Percentiles rank a stretch among this genome's conserved stretches.
phyloP scores from a whole-genome alignment of 2,113 vertebrate species.

The Sinocyclocheilus maitianheensis region DNA sequence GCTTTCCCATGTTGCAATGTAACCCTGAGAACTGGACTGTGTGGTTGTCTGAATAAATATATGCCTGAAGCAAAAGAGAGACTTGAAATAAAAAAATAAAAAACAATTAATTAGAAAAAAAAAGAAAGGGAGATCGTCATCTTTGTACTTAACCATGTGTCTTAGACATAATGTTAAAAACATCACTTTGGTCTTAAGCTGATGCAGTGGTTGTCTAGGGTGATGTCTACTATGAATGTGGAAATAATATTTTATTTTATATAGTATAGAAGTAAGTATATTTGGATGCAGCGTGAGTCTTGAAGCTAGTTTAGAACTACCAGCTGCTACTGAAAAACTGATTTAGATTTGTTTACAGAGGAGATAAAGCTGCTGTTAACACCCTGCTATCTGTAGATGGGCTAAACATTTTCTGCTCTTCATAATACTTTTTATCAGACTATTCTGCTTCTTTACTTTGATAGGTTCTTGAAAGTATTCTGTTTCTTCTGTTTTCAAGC shows the following conservation, averaged over 20 bases:
- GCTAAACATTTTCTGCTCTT: neutral
- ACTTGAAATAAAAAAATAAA: neutral
- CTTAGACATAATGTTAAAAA: too few species aligned
- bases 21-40: neutral
- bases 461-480: neutral
- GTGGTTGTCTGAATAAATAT: neutral
- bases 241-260: too few species aligned
- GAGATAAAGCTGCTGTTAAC: neutral
- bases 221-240: too few species aligned
- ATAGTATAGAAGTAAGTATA: neutral
- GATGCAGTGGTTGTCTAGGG: too few species aligned
- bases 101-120: too few species aligned
- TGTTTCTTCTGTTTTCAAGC: neutral
- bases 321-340: neutral
- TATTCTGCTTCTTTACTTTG: neutral
- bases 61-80: neutral
- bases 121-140: too few species aligned
- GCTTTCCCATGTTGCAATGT: neutral
- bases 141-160: too few species aligned
- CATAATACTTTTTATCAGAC: neutral
- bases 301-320: neutral
- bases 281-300: neutral
- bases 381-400: conserved; percentile 16
- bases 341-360: neutral
- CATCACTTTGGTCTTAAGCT: too few species aligned